phyloP scores from a whole-genome alignment of 2,888 invertebrate genomes.

The Lathronympha strigana region DNA sequence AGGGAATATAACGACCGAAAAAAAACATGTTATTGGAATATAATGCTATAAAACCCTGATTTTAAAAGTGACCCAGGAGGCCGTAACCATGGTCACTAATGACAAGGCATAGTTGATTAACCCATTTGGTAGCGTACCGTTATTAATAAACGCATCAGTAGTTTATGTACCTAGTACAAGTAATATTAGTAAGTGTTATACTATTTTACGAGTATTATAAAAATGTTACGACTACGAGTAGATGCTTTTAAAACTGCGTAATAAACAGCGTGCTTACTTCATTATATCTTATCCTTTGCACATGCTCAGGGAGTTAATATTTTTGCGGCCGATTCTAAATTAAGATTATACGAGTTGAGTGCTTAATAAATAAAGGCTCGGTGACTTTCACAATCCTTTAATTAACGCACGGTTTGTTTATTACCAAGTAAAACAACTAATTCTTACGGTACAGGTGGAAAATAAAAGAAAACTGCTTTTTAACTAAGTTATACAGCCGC shows the following conservation, averaged over 20 bases:
- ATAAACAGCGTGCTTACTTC: conserved; percentile 3
- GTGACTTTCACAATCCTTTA: conserved; percentile 19
- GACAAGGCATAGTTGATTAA: too few relatives aligned
- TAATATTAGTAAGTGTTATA: neutral
- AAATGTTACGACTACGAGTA: neutral
- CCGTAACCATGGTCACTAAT: too few relatives aligned
- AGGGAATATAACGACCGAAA: too few relatives aligned
- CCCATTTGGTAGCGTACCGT: too few relatives aligned
- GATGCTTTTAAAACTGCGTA: conserved; percentile 15
- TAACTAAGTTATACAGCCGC: conserved; percentile 1
- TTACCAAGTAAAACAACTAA: conserved; percentile 9
- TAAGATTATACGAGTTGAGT: conserved; percentile 22
- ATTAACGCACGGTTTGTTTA: conserved; percentile 11
- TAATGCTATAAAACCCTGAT: too few relatives aligned
- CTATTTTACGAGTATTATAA: conserved; percentile 4
- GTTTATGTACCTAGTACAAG: too few relatives aligned
- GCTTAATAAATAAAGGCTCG: conserved; percentile 10
- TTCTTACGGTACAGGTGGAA: neutral
- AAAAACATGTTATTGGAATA: too few relatives aligned
- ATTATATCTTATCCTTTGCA: conserved; percentile 4
- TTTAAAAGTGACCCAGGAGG: too few relatives aligned
- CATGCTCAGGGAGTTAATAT: conserved; percentile 12
- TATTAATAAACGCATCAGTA: too few relatives aligned
- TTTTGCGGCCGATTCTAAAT: conserved; percentile 25
- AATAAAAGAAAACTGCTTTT: conserved; percentile 5